Evolutionary conservation across 2,888 invertebrate species (phyloP), one percentile per base, ranked within the genome.

Genomic region (Lasioglossum vierecki): DNA sequence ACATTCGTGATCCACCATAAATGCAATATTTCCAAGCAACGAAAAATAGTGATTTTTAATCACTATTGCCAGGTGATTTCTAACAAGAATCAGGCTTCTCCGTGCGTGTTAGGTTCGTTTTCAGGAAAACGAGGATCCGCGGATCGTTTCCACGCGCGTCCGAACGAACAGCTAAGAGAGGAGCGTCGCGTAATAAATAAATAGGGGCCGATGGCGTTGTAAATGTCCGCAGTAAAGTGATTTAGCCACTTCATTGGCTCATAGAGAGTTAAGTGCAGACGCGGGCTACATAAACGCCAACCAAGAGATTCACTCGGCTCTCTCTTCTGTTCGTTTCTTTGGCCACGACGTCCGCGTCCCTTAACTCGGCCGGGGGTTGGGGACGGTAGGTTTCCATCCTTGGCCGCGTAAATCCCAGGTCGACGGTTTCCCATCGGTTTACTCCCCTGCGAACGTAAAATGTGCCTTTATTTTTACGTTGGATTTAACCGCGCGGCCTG

Each of bases 401-500:
- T 35, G 57, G 72, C 35, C 76, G 79, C 82, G 90, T 92, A 92
- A 92, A 92, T 90, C 91, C 86, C 66, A 60, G 72, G 66, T 77
- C 71, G 71, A 60, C 74, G 46, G 57, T 44, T 41, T 74, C 70
- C 71, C 78, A 70, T 30, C 71, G 82, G 78, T 89, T 85, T 66
- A 88, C 78, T 85, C 85, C 83, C 80, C 84, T 41, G 83, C 86
- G 85, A 79, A 60, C 88, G 89, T 89, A 84, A 93, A 92, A 91
- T 88, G 89, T 88, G 91, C 90, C 91, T 93, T 93, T 93, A 93
- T 93, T 93, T 89, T 93, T 92, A 93, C 92, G 91, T 89, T 88
- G 91, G 93, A 92, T 93, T 93, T 93, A 93, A 93, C 90, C 87
- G 87, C 71, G 82, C 63, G 73, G 83, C 66, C 75, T 70, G 53